These are phyloP conservation scores for Sicus ferrugineus DNA, from an alignment of 2,888 invertebrate genomes.

Conservation along the genomic window DNA sequence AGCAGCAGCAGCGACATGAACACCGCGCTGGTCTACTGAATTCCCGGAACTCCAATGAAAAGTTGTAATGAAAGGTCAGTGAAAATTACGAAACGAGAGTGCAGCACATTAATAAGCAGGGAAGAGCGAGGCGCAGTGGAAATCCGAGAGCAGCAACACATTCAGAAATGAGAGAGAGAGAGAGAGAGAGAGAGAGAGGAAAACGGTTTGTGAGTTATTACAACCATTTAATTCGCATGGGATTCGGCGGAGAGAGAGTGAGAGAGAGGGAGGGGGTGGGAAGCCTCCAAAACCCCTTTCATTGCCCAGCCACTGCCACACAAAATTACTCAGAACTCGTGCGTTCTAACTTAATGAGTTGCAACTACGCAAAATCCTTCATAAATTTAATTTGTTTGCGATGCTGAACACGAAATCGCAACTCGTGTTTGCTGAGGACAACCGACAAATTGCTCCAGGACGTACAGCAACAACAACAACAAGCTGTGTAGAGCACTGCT, in stretches of 20 bases:
- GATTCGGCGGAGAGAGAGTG: not conserved
- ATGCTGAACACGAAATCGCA: not conserved
- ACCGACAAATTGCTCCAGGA: conserved; percentile 45
- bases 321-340: not conserved
- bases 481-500: not conserved
- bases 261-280: not conserved
- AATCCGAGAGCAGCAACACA: not conserved
- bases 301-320: not conserved
- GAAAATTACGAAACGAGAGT: conserved; percentile 37
- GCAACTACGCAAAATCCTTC: not conserved
- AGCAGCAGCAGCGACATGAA: not conserved
- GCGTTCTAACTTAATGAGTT: not conserved
- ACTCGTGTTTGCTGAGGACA: conserved; percentile 37
- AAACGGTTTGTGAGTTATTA: too few relatives aligned
- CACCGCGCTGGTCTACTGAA: not conserved
- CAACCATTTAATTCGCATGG: too few relatives aligned
- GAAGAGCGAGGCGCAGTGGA: not conserved
- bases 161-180: not conserved
- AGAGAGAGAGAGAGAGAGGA: not conserved
- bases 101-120: conserved; percentile 38
- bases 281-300: too few relatives aligned
- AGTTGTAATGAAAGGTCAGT: conserved; percentile 27
- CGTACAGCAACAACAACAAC: conserved; percentile 25
- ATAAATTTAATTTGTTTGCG: not conserved
- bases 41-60: conserved; percentile 22